Base-by-base conservation (phyloP, 2,888 invertebrate genomes). In the Mesochorus sp. region DNA sequence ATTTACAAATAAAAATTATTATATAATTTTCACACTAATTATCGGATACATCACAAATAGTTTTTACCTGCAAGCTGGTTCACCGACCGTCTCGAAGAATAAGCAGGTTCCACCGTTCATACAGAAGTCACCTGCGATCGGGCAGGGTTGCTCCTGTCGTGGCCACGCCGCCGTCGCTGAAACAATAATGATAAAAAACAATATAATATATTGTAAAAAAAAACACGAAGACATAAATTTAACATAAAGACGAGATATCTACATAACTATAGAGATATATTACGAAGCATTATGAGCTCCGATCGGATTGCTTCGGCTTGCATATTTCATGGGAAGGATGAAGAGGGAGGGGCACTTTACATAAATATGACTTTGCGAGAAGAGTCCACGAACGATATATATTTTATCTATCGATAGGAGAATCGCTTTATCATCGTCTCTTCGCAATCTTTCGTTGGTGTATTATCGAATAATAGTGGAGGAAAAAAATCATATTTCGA, bases 101-200 rank as follows among this genome's bases (percentile, higher is more conserved):
- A 95, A 94, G 92, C 97, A 97, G 83, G 95, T 95, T 90, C 97
- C 97, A 88, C 96, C 96, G 91, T 97, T 97, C 91, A 96, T 94
- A 92, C 97, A 97, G 92, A 95, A 97, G 84, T 94, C 94, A 84
- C 94, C 93, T 83, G 93, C 92, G 92, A 94, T 94, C 78, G 94
- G 94, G 91, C 95, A 95, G 81, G 94, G 93, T 82, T 93, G 93
- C 85, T 94, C 94, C 90, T 94, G 92, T 86, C 92, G 91, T 80
- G 92, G 92, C 92, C 94, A 94, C 84, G 92, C 89, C 80, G 92
- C 92, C 88, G 92, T 92, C 85, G 92, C 92, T 91, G 90, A 49
- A 91, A 91, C 80, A 84, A 81, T 84, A 84, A 72, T n/a, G n/a
- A n/a, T n/a, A n/a, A n/a, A n/a, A n/a, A n/a, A n/a, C n/a, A n/a